Base-by-base conservation (phyloP, 1,140 invertebrate species). In the Zaprionus ghesquierei region DNA sequence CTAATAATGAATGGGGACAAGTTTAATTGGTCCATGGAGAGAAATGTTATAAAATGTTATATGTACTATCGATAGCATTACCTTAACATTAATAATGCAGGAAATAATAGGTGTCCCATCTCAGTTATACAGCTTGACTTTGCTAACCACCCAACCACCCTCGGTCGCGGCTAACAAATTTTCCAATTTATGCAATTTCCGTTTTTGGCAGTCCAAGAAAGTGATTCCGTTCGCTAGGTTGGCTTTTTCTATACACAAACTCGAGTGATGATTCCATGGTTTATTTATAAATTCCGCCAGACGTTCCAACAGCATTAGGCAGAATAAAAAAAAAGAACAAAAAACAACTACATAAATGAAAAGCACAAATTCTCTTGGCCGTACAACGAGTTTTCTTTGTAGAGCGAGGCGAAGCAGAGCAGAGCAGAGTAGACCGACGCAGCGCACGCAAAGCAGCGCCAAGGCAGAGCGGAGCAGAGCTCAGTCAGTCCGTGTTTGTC, bases 221-320 rank as follows among this genome's bases (percentile, higher is more conserved):
- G 18, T 23, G 38, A 58, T 71, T 59, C 23, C 44, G 31, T 50
- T 44, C 22, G 23, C 9, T 35, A 18, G 23, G 60, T 31, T 62
- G 49, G 60, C 33, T 49, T 12, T 50, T 53, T 44, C 58, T 38
- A 50, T 35, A 66, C 46, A 53, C n/a, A 41, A 62, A 69, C 70
- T 60, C 44, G 15, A 51, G 53, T 54, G 72, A 91, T 91, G 89
- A 91, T 91, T 91, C 90, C 85, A 91, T 91, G 80, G 77, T 86
- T 91, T 91, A 90, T 91, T 91, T 91, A 71, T 90, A 91, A 91
- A 71, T 77, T 86, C n/a, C 51, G 65, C 84, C 59, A 77, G 68
- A 62, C 59, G 23, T 69, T 68, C 71, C 22, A 38, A 62, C 60
- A 84, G 60, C 69, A 72, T 54, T 46, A 66, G 44, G 27, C 27